These are phyloP conservation scores for Mergus octosetaceus DNA, from an alignment of 2,797 vertebrate species.

Conservation along the genomic window DNA sequence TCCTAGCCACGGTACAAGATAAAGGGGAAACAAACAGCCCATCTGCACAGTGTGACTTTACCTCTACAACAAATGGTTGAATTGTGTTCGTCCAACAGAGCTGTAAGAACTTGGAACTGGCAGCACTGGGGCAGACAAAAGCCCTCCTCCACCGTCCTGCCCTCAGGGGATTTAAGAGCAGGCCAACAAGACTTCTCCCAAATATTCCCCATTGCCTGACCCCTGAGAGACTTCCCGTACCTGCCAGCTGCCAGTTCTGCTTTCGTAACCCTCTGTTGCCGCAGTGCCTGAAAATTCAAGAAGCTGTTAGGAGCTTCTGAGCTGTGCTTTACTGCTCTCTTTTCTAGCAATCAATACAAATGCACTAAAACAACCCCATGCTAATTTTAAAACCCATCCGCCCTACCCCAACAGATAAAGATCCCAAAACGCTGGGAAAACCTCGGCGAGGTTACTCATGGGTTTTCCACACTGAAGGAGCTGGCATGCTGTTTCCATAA, in stretches of 20 bases:
- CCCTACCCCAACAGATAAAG: fast-evolving
- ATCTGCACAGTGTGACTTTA: background rate
- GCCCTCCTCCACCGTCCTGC: background rate
- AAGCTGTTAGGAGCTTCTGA: background rate
- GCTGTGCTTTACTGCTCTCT: background rate
- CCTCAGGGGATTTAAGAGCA: background rate
- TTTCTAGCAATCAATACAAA: background rate
- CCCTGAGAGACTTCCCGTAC: background rate
- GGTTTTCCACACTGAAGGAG: background rate
- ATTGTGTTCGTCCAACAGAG: background rate
- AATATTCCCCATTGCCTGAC: background rate
- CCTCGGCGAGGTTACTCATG: background rate
- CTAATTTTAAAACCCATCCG: background rate
- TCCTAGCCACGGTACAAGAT: background rate
- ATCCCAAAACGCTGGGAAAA: fast-evolving
- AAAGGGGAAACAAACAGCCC: background rate
- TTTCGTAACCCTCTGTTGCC: background rate
- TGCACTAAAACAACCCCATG: fast-evolving
- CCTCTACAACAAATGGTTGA: background rate
- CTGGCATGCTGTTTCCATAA: background rate
- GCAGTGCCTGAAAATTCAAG: background rate
- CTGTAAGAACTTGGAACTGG: background rate
- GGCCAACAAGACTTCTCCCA: background rate
- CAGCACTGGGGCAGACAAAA: background rate
- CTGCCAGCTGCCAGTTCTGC: background rate